These are phyloP conservation scores for Drosophila pachea DNA, from an alignment of 1,140 invertebrate species.

Conservation along the genomic window DNA sequence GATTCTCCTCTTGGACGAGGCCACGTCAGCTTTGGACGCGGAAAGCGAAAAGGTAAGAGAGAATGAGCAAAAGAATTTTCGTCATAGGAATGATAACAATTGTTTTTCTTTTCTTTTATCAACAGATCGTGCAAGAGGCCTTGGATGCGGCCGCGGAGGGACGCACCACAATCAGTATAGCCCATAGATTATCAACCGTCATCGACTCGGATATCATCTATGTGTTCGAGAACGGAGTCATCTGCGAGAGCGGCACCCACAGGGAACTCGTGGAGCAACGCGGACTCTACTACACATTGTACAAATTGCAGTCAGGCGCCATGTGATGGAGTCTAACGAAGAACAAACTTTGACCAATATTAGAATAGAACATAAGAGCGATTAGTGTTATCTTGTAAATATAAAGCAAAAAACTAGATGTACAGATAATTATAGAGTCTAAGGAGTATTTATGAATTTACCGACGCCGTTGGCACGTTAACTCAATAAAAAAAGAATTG, in stretches of 20 bases:
- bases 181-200: conserved; percentile 87
- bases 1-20: conserved; percentile 90
- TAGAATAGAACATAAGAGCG: background rate
- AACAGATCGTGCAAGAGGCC: conserved; percentile 85
- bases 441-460: conserved; percentile 5
- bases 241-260: conserved; percentile 86
- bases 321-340: conserved; percentile 27
- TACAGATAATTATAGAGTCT: background rate
- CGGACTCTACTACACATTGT: conserved; percentile 86
- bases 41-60: conserved; percentile 84
- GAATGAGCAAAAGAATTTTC: background rate
- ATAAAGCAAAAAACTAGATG: background rate
- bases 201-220: conserved; percentile 82
- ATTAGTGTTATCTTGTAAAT: conserved; percentile 49
- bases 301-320: conserved; percentile 80
- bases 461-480: background rate
- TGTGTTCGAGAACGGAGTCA: conserved; percentile 84
- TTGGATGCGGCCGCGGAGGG: conserved; percentile 85
- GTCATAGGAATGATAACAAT: too few species aligned
- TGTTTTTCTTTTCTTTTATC: background rate
- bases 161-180: conserved; percentile 88
- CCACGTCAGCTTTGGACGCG: conserved; percentile 92
- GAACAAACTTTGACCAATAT: conserved; percentile 17
- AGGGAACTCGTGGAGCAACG: conserved; percentile 82
- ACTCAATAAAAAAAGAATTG: conserved; percentile 14